Conservation (phyloP, 2,797 vertebrate genomes). For the Fringilla coelebs region DNA sequence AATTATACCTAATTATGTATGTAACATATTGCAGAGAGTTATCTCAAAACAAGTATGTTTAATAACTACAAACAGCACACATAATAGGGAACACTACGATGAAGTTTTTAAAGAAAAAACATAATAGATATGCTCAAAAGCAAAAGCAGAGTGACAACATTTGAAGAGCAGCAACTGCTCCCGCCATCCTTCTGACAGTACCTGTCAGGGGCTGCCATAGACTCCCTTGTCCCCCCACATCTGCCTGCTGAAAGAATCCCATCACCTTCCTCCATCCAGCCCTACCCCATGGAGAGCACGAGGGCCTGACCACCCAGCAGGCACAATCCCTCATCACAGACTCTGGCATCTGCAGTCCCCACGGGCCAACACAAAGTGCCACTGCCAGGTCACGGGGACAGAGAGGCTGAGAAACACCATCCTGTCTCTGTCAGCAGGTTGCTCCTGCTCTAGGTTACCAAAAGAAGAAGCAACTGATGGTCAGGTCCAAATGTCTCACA, state of each 20-base stretch:
- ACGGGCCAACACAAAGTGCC: background rate
- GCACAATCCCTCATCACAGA: background rate
- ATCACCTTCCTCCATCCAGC: background rate
- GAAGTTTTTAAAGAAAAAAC: slow-evolving; percentile 15
- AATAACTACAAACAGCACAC: slow-evolving; percentile 59
- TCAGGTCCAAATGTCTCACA: background rate
- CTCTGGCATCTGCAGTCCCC: background rate
- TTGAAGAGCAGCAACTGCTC: background rate
- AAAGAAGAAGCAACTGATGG: background rate
- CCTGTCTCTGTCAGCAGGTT: background rate
- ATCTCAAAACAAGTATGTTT: slow-evolving; percentile 59
- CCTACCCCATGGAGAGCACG: accelerated
- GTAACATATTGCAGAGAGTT: slow-evolving; percentile 65
- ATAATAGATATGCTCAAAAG: background rate
- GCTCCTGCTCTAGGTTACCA: background rate
- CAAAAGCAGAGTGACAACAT: background rate
- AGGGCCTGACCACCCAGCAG: accelerated
- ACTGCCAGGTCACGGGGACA: accelerated
- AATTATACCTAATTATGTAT: slow-evolving; percentile 66
- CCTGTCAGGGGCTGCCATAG: background rate
- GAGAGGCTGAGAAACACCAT: background rate
- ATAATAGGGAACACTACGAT: slow-evolving; percentile 3
- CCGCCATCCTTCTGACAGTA: background rate
- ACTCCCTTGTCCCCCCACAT: background rate
- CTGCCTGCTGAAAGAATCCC: background rate